Conservation (phyloP, 2,888 invertebrate genomes). For the Acronicta leporina region DNA sequence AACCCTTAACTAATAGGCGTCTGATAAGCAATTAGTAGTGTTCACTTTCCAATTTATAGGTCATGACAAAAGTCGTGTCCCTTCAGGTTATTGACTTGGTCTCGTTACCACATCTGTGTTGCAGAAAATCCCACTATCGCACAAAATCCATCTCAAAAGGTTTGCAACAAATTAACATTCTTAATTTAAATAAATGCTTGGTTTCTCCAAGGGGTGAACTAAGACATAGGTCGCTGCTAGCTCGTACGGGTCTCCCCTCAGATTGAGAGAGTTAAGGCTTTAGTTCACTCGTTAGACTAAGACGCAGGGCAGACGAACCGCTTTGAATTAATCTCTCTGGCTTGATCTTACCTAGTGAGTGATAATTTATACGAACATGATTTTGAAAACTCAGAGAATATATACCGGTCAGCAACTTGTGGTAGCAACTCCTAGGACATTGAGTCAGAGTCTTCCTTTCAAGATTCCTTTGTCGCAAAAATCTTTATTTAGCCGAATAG, state of each 20-base stretch:
- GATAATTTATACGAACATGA: too few relatives aligned
- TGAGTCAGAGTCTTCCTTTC: neutral
- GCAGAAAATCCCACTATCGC: constrained; percentile 29
- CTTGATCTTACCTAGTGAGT: too few relatives aligned
- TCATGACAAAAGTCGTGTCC: constrained; percentile 19
- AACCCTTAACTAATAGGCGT: constrained; percentile 39
- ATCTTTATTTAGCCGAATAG: constrained; percentile 41
- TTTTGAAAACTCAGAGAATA: too few relatives aligned
- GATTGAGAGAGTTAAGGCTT: too few relatives aligned
- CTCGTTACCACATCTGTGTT: constrained; percentile 25
- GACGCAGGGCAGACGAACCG: too few relatives aligned
- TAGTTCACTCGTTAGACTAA: too few relatives aligned
- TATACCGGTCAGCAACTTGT: neutral
- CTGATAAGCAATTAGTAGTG: constrained; percentile 39
- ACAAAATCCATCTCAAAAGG: constrained; percentile 28
- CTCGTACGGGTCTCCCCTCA: too few relatives aligned
- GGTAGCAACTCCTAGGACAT: neutral
- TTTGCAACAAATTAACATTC: constrained; percentile 30
- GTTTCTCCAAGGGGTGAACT: too few relatives aligned
- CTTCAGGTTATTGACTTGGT: constrained; percentile 25
- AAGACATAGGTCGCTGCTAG: too few relatives aligned
- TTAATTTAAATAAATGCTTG: too few relatives aligned
- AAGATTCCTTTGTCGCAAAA: constrained; percentile 37
- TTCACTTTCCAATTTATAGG: constrained; percentile 34
- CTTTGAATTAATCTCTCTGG: too few relatives aligned